Base-by-base conservation (phyloP, 2,797 vertebrate species). In the Mormyrus hasselquistii region DNA sequence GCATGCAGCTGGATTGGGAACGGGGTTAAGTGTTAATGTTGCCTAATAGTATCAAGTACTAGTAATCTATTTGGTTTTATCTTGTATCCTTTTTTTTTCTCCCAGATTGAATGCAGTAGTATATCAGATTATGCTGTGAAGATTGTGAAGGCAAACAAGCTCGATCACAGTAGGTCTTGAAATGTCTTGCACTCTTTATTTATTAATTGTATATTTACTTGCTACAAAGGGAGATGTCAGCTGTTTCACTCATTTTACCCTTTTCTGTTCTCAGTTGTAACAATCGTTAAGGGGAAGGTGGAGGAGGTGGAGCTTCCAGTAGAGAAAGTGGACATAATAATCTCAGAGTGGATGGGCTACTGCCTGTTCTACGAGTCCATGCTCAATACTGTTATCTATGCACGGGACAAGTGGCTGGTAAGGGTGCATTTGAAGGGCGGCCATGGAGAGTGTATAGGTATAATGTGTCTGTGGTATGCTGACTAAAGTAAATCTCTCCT, bases 341-440 rank as follows among this genome's bases (percentile, higher is more conserved):
- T 99, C 91, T 98, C 97, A 0, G 97, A 99, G 93, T 99, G 98
- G 98, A 99, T 98, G 98, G 98, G 97, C 9, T 99, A 99, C 92
- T 99, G 98, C 91, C 96, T 99, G 88, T 98, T 98, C 94, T 98
- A 99, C 0, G 97, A 99, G 92, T 98, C 97, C 19, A 99, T 99
- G 97, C 97, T 99, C 55, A 98, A 99, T 90, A 99, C 97, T 0
- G 97, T 99, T 91, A 97, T 99, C 82, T 98, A 98, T 0, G 97
- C 98, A 88, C 93, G 97, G 0, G 97, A 99, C 94, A 98, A 98
- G 86, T 99, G 98, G 98, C 97, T 99, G 97, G 98, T 98, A 94
- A 88, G 96, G 93, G 0, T 16, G 2, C 38, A 0, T 34, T 2
- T 44, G 4, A 65, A 38, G 41, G 29, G 3, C 8, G 19, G 14